Evolutionary conservation across 2,113 vertebrate genomes (phyloP).

Genomic region (Cricetomys ansorgei): DNA sequence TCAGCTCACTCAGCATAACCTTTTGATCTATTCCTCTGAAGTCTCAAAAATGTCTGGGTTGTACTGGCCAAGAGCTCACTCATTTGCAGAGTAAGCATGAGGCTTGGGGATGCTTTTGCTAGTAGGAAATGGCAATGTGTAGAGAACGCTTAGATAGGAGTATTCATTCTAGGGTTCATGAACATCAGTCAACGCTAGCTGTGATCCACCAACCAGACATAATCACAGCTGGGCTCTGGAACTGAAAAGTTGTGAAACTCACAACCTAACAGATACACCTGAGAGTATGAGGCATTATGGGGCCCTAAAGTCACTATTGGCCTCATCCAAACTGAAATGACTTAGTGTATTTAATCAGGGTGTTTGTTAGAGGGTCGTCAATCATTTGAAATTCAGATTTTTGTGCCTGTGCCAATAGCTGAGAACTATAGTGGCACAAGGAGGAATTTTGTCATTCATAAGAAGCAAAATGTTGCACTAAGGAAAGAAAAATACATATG

Average conservation of each 20-base stretch:
- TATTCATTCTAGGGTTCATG: conserved; percentile 6
- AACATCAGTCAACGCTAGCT: conserved; percentile 55
- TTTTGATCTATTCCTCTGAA: background rate
- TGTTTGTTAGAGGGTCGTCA: background rate
- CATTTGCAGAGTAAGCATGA: conserved; percentile 2
- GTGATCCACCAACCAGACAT: background rate
- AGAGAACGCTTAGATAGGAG: conserved; percentile 1
- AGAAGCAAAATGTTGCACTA: background rate
- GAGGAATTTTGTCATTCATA: background rate
- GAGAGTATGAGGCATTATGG: conserved; percentile 29
- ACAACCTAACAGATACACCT: conserved; percentile 21
- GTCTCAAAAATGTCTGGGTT: background rate
- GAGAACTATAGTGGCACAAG: background rate
- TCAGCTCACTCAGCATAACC: background rate
- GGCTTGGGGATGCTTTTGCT: background rate
- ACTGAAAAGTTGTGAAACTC: background rate
- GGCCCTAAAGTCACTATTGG: conserved; percentile 17
- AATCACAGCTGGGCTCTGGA: background rate
- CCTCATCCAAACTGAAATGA: conserved; percentile 27
- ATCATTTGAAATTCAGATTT: background rate
- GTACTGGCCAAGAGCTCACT: background rate
- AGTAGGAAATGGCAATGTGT: background rate
- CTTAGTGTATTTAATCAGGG: conserved; percentile 26
- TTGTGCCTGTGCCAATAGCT: background rate
- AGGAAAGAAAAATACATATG: background rate